Evolutionary conservation across 2,113 vertebrate species (phyloP).

Genomic region (Miniopterus natalensis): DNA sequence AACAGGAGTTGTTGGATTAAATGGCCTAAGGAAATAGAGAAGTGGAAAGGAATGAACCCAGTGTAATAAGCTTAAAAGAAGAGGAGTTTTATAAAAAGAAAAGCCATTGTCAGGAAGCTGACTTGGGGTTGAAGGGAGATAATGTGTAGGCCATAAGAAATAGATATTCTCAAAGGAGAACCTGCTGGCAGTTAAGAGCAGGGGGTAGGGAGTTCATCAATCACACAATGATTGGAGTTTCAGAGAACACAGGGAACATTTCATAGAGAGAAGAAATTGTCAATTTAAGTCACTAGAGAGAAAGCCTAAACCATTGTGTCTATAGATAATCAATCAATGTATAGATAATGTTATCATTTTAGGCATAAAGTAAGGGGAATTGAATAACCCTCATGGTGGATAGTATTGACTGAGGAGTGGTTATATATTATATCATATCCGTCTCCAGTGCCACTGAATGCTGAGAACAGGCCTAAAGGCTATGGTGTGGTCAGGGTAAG

Average conservation of each 20-base stretch:
- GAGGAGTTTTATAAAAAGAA: slow-evolving; percentile 31
- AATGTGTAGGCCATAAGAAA: background rate
- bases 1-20: background rate
- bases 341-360: slow-evolving; percentile 5
- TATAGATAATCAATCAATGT: background rate
- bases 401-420: background rate
- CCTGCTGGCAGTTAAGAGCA: background rate
- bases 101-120: background rate
- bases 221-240: background rate
- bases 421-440: background rate
- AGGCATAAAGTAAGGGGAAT: background rate
- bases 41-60: background rate
- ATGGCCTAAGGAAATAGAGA: background rate
- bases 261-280: background rate
- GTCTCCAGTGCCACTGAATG: background rate
- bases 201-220: background rate
- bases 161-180: background rate
- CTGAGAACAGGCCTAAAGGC: background rate
- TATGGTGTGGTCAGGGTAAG: background rate
- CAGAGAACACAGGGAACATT: background rate
- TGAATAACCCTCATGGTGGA: background rate
- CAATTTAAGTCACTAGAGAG: background rate
- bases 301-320: background rate
- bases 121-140: background rate
- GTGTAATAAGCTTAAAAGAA: background rate